Percentiles rank a stretch among this genome's conserved stretches.
Conservation (phyloP, 2,888 invertebrate genomes). For the Ochropacha duplaris region DNA sequence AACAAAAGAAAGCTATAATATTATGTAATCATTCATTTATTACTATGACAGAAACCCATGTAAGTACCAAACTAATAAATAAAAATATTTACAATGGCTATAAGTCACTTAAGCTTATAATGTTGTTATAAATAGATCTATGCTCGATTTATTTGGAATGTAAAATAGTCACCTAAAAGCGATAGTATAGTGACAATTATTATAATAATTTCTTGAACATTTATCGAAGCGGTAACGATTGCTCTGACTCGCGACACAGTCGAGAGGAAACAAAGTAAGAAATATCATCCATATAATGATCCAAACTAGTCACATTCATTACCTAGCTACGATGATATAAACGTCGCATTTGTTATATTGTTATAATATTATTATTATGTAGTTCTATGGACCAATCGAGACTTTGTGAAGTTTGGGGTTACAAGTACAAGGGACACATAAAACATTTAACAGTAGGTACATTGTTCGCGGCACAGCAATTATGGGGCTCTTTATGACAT, state of each 20-base stretch:
- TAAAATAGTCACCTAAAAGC: slow-evolving; percentile 71
- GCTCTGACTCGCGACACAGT: slow-evolving; percentile 56
- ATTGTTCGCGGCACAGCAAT: slow-evolving; percentile 58
- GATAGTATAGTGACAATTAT: slow-evolving; percentile 64
- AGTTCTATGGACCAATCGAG: slow-evolving; percentile 44
- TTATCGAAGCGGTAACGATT: slow-evolving; percentile 67
- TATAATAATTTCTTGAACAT: slow-evolving; percentile 57
- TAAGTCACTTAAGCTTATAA: slow-evolving; percentile 65
- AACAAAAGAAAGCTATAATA: slow-evolving; percentile 55
- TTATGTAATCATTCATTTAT: slow-evolving; percentile 31
- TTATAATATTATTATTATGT: slow-evolving; percentile 15
- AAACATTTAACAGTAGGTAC: slow-evolving; percentile 52
- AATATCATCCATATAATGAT: slow-evolving; percentile 55
- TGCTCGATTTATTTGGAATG: slow-evolving; percentile 47
- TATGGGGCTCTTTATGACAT: slow-evolving; percentile 62
- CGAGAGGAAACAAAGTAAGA: slow-evolving; percentile 42
- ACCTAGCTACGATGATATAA: slow-evolving; percentile 64
- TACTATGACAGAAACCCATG: slow-evolving; percentile 40
- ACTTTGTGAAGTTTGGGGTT: slow-evolving; percentile 27
- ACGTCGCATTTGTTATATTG: slow-evolving; percentile 3
- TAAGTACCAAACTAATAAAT: slow-evolving; percentile 51
- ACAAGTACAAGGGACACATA: slow-evolving; percentile 38
- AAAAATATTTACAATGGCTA: slow-evolving; percentile 72
- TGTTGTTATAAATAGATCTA: slow-evolving; percentile 51
- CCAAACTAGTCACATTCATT: slow-evolving; percentile 71